Base-by-base conservation (phyloP, 2,888 invertebrate genomes). In the Bursaphelenchus okinawaensis region DNA sequence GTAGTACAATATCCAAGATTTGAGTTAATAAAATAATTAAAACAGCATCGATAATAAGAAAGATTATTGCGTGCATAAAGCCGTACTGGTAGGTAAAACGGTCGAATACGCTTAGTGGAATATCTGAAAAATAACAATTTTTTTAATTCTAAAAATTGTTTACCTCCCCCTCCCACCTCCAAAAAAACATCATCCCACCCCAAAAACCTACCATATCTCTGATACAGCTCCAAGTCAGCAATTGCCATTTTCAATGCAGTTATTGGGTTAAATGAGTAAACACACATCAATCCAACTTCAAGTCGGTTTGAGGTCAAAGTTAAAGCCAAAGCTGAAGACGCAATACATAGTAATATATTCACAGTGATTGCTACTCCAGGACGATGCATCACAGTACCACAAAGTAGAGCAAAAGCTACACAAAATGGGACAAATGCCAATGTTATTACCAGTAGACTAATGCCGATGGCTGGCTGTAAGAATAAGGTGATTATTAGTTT, bases 1-100 rank as follows among this genome's bases (percentile, higher is more conserved):
- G 56, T 12, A 56, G 19, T 22, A 56, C 87, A 72, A 90, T 90
- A 83, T 93, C 92, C 24, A 92, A 84, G 81, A 93, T 93, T 69
- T 92, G 84, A 0, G 92, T 89, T 40, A 92, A 83, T 1, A 89
- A 66, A 82, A 90, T 20, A 0, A 55, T 20, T 22, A 62, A 4
- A 24, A 65, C 16, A 22, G 31, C 22, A 31, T 67, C 65, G 4
- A 67, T 19, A n/a, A 66, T 4, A 8, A 63, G 40, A 31, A 63
- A 62, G 28, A 56, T 9, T 2, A 22, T 24, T 12, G 31, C 20
- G 20, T 23, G 31, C 26, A 57, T 8, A 19, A 52, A n/a, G 19
- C n/a, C 16, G 27, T 50, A 65, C 9, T 19, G 57, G 24, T 56
- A 65, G 22, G 63, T 31, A 7, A 27, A 29, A 27, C 23, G 26